Base-by-base conservation (phyloP, 1,140 invertebrate genomes). In the Achatina immaculata region DNA sequence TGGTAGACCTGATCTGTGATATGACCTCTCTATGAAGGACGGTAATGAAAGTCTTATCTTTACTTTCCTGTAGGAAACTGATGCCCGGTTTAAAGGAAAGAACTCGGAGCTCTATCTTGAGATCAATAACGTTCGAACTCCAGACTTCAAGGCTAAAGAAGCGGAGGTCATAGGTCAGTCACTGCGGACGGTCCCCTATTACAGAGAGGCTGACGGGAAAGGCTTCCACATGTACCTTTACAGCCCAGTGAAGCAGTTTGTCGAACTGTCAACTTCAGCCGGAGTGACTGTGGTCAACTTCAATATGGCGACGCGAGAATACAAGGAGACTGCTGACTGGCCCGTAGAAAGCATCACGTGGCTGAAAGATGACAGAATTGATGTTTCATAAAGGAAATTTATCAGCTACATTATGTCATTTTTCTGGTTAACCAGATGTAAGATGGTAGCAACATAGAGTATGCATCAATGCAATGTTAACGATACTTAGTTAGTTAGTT, bases 71-170 rank as follows among this genome's bases (percentile, higher is more conserved):
- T 34, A 71, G 68, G 68, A 71, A 43, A 71, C 21, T 21, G 68
- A 71, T 21, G 34, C 34, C n/a, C 24, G 16, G 16, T 55, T 74
- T 16, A 28, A 43, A 7, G 72, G 72, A n/a, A 11, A 55, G 9
- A 74, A 74, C 72, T 74, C 72, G 6, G 72, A 74, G 43, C 38
- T 74, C 16, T 74, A 42, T 34, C 43, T 74, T 24, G 72, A 74
- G 28, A 74, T 74, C 40, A 74, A 43, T 16, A 74, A 74, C 72
- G 43, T 74, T 31, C 72, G 72, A 6, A 42, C 72, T 21, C 40
- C 43, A 24, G 43, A 74, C 43, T 28, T 48, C 21, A 43, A 16
- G 21, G 40, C n/a, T n/a, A 3, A 3, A n/a, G 43, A 45, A n/a
- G 38, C 72, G 14, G 72, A 74, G 43, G 72, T 74, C 43, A 48